These are phyloP conservation scores for Barbus barbus DNA, from an alignment of 2,113 vertebrate genomes.

Conservation along the genomic window DNA sequence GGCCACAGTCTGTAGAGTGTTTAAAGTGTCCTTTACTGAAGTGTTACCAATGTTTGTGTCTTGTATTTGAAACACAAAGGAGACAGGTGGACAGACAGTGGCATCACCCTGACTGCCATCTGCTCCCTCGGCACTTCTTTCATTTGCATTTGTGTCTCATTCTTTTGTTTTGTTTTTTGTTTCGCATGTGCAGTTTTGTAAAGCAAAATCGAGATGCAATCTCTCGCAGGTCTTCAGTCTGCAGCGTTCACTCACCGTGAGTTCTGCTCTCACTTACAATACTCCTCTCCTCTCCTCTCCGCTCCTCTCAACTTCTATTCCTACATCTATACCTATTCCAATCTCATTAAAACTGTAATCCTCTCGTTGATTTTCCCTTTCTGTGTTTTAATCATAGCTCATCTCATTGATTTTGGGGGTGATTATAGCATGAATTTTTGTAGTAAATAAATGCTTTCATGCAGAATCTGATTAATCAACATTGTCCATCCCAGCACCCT, in stretches of 20 bases:
- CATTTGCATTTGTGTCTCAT: conserved; percentile 76
- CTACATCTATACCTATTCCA: background rate
- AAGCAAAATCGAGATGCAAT: conserved; percentile 97
- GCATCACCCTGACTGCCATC: conserved; percentile 49
- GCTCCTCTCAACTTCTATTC: too few relatives aligned
- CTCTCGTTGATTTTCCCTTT: background rate
- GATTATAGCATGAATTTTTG: background rate
- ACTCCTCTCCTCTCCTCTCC: background rate
- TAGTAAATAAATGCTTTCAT: background rate
- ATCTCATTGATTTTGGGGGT: background rate
- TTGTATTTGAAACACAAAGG: conserved; percentile 59
- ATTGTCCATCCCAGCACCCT: background rate
- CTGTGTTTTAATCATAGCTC: background rate
- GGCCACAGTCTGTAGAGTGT: background rate
- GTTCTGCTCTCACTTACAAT: conserved; percentile 70
- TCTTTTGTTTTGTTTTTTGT: conserved; percentile 72
- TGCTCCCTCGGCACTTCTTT: conserved; percentile 54
- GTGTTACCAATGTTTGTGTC: conserved; percentile 60
- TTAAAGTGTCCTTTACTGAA: conserved; percentile 44
- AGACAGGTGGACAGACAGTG: conserved; percentile 54
- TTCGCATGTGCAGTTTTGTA: conserved; percentile 99
- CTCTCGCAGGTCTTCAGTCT: conserved; percentile 98
- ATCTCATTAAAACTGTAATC: conserved; percentile 8
- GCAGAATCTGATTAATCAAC: background rate
- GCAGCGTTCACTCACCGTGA: conserved; percentile 96